These are phyloP conservation scores for Leptinotarsa undecemlineata DNA, from an alignment of 1,140 invertebrate genomes.

Conservation along the genomic window DNA sequence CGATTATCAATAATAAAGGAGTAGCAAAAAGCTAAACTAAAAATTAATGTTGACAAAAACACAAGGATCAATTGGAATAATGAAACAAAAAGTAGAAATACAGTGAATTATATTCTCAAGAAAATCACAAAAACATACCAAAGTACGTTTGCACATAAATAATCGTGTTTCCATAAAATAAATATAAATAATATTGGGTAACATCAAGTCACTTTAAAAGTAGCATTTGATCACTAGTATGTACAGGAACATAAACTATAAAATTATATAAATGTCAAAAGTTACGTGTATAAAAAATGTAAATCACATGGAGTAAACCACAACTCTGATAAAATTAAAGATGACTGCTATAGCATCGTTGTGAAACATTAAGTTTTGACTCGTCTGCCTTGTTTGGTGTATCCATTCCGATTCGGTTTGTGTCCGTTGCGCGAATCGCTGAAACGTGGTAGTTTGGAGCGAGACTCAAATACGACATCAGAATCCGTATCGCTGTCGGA, in stretches of 20 bases:
- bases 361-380: constrained; percentile 56
- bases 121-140: background rate
- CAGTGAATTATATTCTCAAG: background rate
- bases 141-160: background rate
- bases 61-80: too few relatives aligned
- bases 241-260: background rate
- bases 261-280: background rate
- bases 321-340: too few relatives aligned
- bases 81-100: too few relatives aligned
- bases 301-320: background rate
- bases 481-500: constrained; percentile 78
- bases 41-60: too few relatives aligned
- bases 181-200: constrained; percentile 1
- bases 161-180: background rate
- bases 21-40: too few relatives aligned
- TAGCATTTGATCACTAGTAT: background rate
- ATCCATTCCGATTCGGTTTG: constrained; percentile 56
- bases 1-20: too few relatives aligned
- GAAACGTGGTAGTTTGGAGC: constrained; percentile 60
- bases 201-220: background rate
- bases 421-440: constrained; percentile 59
- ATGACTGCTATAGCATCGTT: too few relatives aligned
- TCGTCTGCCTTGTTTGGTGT: constrained; percentile 58
- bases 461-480: constrained; percentile 71
- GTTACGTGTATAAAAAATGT: background rate